phyloP scores from a whole-genome alignment of 35 echinoderm and acorn worm species.

The Hemicentrotus pulcherrimus region DNA sequence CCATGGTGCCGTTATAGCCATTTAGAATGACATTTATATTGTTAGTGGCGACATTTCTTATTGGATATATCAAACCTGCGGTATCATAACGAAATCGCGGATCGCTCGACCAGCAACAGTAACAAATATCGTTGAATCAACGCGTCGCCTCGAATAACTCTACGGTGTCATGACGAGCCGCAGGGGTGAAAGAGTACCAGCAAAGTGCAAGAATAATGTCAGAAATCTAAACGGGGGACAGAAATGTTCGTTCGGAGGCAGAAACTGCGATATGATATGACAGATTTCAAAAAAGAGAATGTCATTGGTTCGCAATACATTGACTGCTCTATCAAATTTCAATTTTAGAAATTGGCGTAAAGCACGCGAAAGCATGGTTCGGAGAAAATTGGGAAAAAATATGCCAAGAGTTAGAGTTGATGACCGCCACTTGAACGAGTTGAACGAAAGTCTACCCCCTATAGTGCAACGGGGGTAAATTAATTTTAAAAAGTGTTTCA shows the following conservation, averaged over 20 bases:
- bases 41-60: constrained; percentile 27
- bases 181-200: neutral
- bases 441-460: neutral
- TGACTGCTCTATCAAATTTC: neutral
- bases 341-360: neutral
- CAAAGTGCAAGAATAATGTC: neutral
- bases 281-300: neutral
- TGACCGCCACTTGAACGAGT: neutral
- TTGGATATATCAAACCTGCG: constrained; percentile 10
- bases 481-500: neutral
- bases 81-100: neutral
- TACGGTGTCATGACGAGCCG: neutral
- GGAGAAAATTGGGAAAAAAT: neutral
- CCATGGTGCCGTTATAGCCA: neutral
- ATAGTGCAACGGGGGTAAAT: neutral
- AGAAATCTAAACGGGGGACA: neutral
- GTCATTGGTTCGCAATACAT: constrained; percentile 9
- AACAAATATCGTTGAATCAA: constrained; percentile 19
- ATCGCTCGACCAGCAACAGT: neutral
- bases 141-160: neutral
- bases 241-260: neutral
- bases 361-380: constrained; percentile 8
- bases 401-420: neutral
- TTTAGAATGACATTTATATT: constrained; percentile 31
- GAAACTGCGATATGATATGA: neutral